These are phyloP conservation scores for Heliopora coerulea DNA, from an alignment of 92 coral and sea anemone genomes.

Conservation along the genomic window DNA sequence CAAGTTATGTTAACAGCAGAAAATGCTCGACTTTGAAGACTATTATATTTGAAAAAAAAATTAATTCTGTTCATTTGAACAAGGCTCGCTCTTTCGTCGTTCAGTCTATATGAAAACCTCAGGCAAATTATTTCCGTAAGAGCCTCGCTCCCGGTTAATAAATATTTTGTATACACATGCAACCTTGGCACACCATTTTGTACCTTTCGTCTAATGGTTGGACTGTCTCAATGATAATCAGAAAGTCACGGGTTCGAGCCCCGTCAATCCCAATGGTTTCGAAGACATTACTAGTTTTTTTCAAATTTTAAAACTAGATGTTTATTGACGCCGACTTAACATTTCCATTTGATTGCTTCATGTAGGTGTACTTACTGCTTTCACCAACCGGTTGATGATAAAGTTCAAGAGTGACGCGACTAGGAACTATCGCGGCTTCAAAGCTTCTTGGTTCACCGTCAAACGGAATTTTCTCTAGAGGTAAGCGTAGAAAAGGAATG, in stretches of 20 bases:
- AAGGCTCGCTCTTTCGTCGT: no score
- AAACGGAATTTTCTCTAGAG: not conserved
- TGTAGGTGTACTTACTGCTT: constrained; percentile 40
- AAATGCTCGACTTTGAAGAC: no score
- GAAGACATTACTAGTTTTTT: no score
- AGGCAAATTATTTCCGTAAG: no score
- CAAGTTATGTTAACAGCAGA: not conserved
- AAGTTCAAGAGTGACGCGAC: constrained; percentile 28
- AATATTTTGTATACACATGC: not conserved
- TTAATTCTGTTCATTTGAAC: no score
- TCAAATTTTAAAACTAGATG: no score
- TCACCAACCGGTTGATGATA: constrained; percentile 30
- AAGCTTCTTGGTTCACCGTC: constrained; percentile 30
- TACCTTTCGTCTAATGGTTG: not conserved
- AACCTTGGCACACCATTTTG: no score
- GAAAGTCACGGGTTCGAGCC: not conserved
- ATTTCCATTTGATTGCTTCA: not conserved
- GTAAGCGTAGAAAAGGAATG: not conserved
- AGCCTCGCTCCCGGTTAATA: no score
- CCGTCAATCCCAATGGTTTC: no score
- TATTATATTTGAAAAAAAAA: no score
- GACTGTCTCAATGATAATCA: not conserved
- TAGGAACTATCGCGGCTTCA: constrained; percentile 29
- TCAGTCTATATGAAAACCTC: no score
- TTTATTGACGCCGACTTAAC: no score